Evolutionary conservation across 1,140 invertebrate genomes (phyloP).

Genomic region (Cotesia glomerata): DNA sequence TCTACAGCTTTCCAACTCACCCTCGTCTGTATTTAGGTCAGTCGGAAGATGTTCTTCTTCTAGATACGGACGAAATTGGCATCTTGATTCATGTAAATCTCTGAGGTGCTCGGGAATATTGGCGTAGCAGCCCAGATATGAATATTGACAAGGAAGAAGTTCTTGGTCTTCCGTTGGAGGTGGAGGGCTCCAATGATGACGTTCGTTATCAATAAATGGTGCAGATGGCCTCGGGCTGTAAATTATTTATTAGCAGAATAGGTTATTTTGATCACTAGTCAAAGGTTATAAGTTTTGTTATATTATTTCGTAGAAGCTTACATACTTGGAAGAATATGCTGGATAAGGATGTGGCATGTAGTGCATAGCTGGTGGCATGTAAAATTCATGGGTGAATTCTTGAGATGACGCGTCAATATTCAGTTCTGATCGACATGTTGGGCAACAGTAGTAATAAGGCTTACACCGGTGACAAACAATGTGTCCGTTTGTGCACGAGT

Average conservation of each 20-base stretch:
- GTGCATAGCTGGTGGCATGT: conserved; percentile 30
- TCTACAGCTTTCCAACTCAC: conserved; percentile 41
- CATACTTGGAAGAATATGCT: conserved; percentile 21
- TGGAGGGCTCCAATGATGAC: conserved; percentile 24
- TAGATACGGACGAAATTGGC: conserved; percentile 51
- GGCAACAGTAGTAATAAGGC: conserved; percentile 50
- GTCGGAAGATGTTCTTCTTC: conserved; percentile 47
- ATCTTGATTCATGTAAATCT: conserved; percentile 51
- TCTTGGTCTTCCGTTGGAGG: conserved; percentile 30
- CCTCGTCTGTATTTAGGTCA: conserved; percentile 35
- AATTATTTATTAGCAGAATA: not conserved
- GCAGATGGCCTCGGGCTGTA: conserved; percentile 36
- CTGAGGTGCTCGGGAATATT: conserved; percentile 45
- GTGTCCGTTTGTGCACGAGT: conserved; percentile 45
- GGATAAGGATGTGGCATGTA: conserved; percentile 39
- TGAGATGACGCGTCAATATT: conserved; percentile 28
- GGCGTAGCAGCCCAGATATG: conserved; percentile 49
- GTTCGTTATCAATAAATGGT: conserved; percentile 46
- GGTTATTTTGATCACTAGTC: not conserved
- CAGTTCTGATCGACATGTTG: conserved; percentile 42
- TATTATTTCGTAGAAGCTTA: not conserved
- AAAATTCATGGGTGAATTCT: not conserved
- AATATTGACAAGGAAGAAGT: conserved; percentile 43
- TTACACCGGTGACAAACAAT: conserved; percentile 52
- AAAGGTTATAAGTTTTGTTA: not conserved